These are phyloP conservation scores for Scaptomyza tumidula DNA, from an alignment of 2,888 invertebrate genomes.

Conservation along the genomic window DNA sequence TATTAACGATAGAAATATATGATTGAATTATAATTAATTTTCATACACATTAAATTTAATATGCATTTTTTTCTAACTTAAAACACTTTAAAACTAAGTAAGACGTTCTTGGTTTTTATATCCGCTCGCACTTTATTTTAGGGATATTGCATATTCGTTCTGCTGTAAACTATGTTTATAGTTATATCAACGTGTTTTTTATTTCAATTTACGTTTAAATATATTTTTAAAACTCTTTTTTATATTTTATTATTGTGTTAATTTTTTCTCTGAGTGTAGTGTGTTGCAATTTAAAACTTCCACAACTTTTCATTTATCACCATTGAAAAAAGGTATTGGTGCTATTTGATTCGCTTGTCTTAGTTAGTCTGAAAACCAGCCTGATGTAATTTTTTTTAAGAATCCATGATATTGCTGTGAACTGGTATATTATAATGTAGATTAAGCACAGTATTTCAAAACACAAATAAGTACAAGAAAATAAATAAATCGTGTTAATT, in stretches of 20 bases:
- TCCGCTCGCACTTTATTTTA: no score
- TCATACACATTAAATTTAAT: no score
- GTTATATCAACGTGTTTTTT: not conserved
- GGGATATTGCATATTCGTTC: not conserved
- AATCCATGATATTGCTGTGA: conserved; percentile 5
- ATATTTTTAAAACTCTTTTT: not conserved
- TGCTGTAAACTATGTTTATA: not conserved
- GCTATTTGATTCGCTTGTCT: no score
- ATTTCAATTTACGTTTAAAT: not conserved
- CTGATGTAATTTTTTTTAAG: conserved; percentile 6
- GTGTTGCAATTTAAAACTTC: not conserved
- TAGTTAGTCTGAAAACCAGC: conserved; percentile 2
- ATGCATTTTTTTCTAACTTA: no score
- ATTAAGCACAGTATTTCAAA: conserved; percentile 45
- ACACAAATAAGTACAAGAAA: conserved; percentile 22
- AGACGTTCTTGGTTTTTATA: no score
- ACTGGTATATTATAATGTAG: not conserved
- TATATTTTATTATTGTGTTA: not conserved
- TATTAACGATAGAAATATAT: no score
- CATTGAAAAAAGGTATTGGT: no score
- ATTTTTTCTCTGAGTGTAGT: not conserved
- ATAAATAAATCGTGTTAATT: conserved; percentile 58
- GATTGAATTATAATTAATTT: no score
- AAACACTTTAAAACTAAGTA: no score
- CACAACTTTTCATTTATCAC: not conserved